Evolutionary conservation across 2,113 vertebrate species (phyloP).

Genomic region (Rhinolophus ferrumequinum): DNA sequence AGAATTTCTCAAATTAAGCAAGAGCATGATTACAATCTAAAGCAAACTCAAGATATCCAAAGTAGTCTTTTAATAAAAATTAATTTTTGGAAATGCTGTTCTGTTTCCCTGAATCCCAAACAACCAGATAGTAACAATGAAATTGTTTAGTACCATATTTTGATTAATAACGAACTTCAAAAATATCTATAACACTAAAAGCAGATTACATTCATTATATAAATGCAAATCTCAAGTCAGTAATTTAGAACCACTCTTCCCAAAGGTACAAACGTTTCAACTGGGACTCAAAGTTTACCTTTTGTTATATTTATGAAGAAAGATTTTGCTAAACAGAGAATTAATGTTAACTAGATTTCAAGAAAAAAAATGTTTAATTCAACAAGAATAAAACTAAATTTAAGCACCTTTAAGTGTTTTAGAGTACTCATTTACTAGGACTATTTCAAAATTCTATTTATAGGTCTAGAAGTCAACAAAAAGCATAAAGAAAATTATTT

Average conservation of each 20-base stretch:
- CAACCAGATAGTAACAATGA: background rate
- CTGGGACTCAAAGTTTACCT: background rate
- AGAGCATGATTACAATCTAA: background rate
- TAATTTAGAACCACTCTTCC: constrained; percentile 6
- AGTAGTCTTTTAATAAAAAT: constrained; percentile 1
- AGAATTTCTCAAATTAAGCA: background rate
- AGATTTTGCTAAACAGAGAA: background rate
- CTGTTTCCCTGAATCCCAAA: background rate
- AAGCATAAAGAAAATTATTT: constrained; percentile 4
- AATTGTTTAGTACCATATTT: background rate
- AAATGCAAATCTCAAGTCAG: background rate
- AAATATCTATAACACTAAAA: constrained; percentile 10
- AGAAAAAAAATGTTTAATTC: background rate
- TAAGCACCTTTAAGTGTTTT: background rate
- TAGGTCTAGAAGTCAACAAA: background rate
- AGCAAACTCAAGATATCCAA: background rate
- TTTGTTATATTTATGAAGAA: background rate
- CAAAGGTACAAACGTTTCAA: constrained; percentile 2
- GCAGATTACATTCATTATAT: background rate
- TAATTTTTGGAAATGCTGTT: constrained; percentile 15
- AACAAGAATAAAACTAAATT: background rate
- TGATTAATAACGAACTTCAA: background rate
- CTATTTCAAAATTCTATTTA: constrained; percentile 3
- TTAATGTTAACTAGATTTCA: background rate
- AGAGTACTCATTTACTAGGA: background rate